A percentile compares a stretch with the other conserved stretches of the same genome.
phyloP scores from a whole-genome alignment of 92 coral and sea anemone genomes.

The Umimayanthus chanpuru region DNA sequence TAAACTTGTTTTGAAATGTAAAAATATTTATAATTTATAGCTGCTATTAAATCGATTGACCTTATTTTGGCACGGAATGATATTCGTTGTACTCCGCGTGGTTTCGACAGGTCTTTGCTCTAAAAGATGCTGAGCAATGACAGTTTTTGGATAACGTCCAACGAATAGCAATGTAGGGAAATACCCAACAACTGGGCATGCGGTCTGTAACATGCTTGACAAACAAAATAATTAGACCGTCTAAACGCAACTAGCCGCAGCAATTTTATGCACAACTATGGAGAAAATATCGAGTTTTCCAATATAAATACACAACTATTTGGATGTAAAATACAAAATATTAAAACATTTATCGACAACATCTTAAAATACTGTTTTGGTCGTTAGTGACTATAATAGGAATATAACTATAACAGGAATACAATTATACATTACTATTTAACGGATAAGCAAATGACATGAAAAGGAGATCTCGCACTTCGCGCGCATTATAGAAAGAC shows the following conservation, averaged over 20 bases:
- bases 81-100: background rate
- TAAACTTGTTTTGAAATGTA: no score
- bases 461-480: no score
- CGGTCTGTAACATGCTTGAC: background rate
- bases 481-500: no score
- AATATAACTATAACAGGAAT: no score
- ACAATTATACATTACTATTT: no score
- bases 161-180: background rate
- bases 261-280: background rate
- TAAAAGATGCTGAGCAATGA: background rate
- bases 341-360: background rate
- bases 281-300: background rate
- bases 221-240: background rate
- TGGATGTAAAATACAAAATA: no score
- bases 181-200: background rate
- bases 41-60: background rate
- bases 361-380: no score
- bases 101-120: background rate
- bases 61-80: background rate
- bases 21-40: background rate
- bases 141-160: background rate
- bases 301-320: background rate
- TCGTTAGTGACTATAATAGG: background rate
- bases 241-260: no score
- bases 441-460: background rate